Evolutionary conservation across 2,888 invertebrate species (phyloP).

Genomic region (Liopterus haemorrhoidalis): DNA sequence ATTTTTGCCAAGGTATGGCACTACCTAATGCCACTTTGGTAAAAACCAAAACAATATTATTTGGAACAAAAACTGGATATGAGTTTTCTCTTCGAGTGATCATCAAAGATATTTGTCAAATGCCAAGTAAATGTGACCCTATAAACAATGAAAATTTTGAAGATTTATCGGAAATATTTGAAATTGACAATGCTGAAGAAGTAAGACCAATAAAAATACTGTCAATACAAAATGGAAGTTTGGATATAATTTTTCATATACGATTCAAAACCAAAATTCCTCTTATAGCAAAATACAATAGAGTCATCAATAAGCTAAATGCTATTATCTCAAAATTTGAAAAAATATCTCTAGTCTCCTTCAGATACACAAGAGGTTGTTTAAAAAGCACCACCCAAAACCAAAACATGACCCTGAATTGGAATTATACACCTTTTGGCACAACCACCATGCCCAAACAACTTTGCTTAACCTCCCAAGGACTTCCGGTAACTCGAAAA

Average conservation of each 20-base stretch:
- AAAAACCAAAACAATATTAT: slow-evolving; percentile 45
- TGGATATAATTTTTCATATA: slow-evolving; percentile 48
- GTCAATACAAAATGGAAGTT: slow-evolving; percentile 35
- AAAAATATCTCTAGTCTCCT: too few species aligned
- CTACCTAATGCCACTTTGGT: slow-evolving; percentile 49
- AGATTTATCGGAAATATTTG: slow-evolving; percentile 37
- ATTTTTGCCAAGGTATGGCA: slow-evolving; percentile 60
- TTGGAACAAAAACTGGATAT: slow-evolving; percentile 35
- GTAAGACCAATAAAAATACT: slow-evolving; percentile 52
- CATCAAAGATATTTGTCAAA: slow-evolving; percentile 29
- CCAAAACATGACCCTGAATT: slow-evolving; percentile 34
- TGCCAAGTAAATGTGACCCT: slow-evolving; percentile 16
- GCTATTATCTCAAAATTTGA: too few species aligned
- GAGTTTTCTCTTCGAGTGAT: slow-evolving; percentile 46
- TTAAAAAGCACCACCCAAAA: too few species aligned
- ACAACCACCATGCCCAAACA: slow-evolving; percentile 50
- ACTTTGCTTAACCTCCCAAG: slow-evolving; percentile 54
- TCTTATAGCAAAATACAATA: slow-evolving; percentile 25
- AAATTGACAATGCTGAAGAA: slow-evolving; percentile 44
- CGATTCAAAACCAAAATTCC: slow-evolving; percentile 31
- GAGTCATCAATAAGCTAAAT: slow-evolving; percentile 18
- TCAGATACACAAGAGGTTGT: too few species aligned
- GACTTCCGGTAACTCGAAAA: slow-evolving; percentile 52
- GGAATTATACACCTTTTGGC: slow-evolving; percentile 51
- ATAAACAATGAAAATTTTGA: slow-evolving; percentile 20